phyloP scores from a whole-genome alignment of 1,140 invertebrate species.

The Zaprionus nigranus region DNA sequence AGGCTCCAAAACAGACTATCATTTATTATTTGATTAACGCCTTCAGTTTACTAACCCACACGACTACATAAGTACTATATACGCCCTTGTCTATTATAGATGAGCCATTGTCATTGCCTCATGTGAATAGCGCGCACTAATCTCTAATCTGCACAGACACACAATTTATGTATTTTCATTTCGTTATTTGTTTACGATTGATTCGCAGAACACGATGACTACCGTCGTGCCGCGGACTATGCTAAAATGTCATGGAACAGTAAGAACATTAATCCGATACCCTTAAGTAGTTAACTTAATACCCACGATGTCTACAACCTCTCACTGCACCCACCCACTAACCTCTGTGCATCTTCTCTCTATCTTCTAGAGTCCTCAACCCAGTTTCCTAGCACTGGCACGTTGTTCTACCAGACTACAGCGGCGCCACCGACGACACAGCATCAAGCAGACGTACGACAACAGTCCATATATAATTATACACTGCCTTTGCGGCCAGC shows the following conservation, averaged over 20 bases:
- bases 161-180: conserved; percentile 74
- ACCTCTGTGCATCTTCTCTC: not conserved
- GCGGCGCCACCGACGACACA: conserved; percentile 72
- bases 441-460: conserved; percentile 69
- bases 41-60: conserved; percentile 34
- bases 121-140: conserved; percentile 60
- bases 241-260: conserved; percentile 92
- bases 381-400: conserved; percentile 76
- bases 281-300: conserved; percentile 44
- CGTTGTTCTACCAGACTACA: conserved; percentile 79
- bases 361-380: conserved; percentile 66
- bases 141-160: conserved; percentile 67
- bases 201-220: conserved; percentile 91
- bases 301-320: conserved; percentile 11
- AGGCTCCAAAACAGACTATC: not conserved
- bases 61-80: not conserved
- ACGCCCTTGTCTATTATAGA: not conserved
- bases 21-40: conserved; percentile 27
- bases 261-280: conserved; percentile 86
- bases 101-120: conserved; percentile 29
- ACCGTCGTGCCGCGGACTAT: conserved; percentile 89
- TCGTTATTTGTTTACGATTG: conserved; percentile 79
- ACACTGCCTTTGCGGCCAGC: conserved; percentile 68
- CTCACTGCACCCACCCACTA: not conserved
- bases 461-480: conserved; percentile 71